These are phyloP conservation scores for Holothuria leucospilota DNA, from an alignment of 53 echinoderm and acorn worm genomes.

Conservation along the genomic window DNA sequence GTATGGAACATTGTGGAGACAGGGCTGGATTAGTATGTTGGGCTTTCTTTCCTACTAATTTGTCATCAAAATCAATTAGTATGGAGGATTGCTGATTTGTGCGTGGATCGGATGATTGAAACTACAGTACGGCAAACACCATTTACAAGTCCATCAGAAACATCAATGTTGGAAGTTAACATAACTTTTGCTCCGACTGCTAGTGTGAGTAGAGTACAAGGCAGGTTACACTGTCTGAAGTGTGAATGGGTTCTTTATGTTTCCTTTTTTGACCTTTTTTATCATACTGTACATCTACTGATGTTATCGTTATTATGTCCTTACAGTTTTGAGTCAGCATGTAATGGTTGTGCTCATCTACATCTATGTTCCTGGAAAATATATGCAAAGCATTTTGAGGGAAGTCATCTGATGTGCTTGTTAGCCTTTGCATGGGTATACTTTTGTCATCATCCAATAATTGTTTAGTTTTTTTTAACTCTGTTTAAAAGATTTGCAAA, in stretches of 20 bases:
- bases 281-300: not conserved
- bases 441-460: no score
- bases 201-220: not conserved
- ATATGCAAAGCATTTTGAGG: constrained; percentile 38
- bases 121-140: constrained; percentile 25
- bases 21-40: not conserved
- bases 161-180: constrained; percentile 48
- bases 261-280: not conserved
- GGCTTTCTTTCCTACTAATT: constrained; percentile 7
- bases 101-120: not conserved
- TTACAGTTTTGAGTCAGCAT: not conserved
- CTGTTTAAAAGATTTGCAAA: no score
- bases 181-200: constrained; percentile 39
- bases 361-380: constrained; percentile 42
- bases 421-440: no score
- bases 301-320: not conserved
- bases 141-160: constrained; percentile 45
- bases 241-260: not conserved
- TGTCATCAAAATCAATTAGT: constrained; percentile 30
- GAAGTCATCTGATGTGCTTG: no score
- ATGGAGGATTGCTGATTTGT: constrained; percentile 35
- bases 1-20: not conserved
- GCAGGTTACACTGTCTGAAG: not conserved
- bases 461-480: constrained; percentile 40
- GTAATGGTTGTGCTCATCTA: constrained; percentile 39